A percentile compares a stretch with the other conserved stretches of the same genome.
These are phyloP conservation scores for Sitta carolinensis DNA, from an alignment of 2,797 vertebrate species.

Conservation along the genomic window DNA sequence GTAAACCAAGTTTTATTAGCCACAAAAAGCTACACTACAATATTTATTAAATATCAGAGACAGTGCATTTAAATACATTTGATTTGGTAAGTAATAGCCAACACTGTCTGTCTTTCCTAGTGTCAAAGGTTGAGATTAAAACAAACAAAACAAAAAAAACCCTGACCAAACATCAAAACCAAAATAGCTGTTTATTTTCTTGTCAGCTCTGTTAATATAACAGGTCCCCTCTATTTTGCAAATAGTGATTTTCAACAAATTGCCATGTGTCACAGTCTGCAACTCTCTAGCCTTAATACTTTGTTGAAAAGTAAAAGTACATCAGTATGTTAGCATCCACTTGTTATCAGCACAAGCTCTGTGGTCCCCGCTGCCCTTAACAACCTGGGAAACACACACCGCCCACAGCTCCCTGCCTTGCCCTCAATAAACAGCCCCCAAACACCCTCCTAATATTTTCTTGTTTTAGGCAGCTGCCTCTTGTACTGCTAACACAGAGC, in stretches of 20 bases:
- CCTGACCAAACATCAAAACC: background rate
- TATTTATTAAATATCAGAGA: slow-evolving; percentile 85
- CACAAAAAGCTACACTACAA: slow-evolving; percentile 76
- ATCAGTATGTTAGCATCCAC: background rate
- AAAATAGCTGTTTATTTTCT: slow-evolving; percentile 61
- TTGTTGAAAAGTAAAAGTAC: slow-evolving; percentile 25
- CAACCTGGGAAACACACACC: slow-evolving; percentile 13
- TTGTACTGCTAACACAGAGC: slow-evolving; percentile 1
- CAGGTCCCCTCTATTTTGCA: slow-evolving; percentile 67
- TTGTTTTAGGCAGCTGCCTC: slow-evolving; percentile 36
- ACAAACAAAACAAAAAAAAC: background rate
- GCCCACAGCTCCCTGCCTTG: background rate
- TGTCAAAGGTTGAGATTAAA: background rate
- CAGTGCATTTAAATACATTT: slow-evolving; percentile 74
- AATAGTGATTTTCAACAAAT: slow-evolving; percentile 71
- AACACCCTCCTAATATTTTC: slow-evolving; percentile 9
- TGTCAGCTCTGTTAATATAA: slow-evolving; percentile 63
- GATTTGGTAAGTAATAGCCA: slow-evolving; percentile 72
- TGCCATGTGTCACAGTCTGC: slow-evolving; percentile 61
- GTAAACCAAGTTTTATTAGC: slow-evolving; percentile 88
- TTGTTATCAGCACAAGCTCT: slow-evolving; percentile 4
- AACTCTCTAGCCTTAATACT: slow-evolving; percentile 55
- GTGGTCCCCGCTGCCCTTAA: background rate
- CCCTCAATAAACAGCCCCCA: background rate
- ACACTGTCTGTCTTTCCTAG: slow-evolving; percentile 5